Evolutionary conservation across 2,888 invertebrate genomes (phyloP).

Genomic region (Drosophila lacicola): DNA sequence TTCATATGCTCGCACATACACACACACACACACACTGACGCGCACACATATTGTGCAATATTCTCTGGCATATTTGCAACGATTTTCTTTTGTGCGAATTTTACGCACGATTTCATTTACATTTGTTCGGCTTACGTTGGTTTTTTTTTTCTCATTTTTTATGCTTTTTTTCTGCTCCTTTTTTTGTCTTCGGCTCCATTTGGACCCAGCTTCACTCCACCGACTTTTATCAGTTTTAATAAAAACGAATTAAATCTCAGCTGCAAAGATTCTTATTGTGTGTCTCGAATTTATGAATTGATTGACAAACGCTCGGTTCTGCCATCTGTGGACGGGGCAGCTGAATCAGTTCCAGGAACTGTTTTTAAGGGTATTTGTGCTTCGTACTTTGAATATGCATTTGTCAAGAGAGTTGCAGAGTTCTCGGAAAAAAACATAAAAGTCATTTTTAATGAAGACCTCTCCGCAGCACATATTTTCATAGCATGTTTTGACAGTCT

Average conservation of each 20-base stretch:
- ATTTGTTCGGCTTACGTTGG: slow-evolving; percentile 65
- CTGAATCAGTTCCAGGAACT: not conserved
- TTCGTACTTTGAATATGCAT: not conserved
- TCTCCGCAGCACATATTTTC: too few species aligned
- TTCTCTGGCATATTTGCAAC: slow-evolving; percentile 56
- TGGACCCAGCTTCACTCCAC: slow-evolving; percentile 12
- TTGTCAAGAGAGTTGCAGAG: not conserved
- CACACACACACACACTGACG: slow-evolving; percentile 2
- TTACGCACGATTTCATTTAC: slow-evolving; percentile 79
- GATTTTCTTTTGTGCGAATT: slow-evolving; percentile 71
- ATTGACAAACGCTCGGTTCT: slow-evolving; percentile 41
- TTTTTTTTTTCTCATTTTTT: slow-evolving; percentile 11
- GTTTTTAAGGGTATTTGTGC: not conserved
- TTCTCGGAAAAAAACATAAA: not conserved
- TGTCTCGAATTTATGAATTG: slow-evolving; percentile 41
- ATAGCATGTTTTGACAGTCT: too few species aligned
- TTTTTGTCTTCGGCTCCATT: slow-evolving; percentile 34
- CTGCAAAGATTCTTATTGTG: slow-evolving; percentile 42
- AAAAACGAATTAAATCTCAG: slow-evolving; percentile 59
- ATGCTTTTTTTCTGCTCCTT: slow-evolving; percentile 8
- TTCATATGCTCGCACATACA: slow-evolving; percentile 56
- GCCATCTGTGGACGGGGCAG: not conserved
- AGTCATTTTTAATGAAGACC: too few species aligned
- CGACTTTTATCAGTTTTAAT: slow-evolving; percentile 59
- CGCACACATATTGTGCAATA: slow-evolving; percentile 53